Percentiles rank a stretch among this genome's conserved stretches.
Evolutionary conservation across 2,888 invertebrate species (phyloP).

Genomic region (Eupithecia pulchellata): DNA sequence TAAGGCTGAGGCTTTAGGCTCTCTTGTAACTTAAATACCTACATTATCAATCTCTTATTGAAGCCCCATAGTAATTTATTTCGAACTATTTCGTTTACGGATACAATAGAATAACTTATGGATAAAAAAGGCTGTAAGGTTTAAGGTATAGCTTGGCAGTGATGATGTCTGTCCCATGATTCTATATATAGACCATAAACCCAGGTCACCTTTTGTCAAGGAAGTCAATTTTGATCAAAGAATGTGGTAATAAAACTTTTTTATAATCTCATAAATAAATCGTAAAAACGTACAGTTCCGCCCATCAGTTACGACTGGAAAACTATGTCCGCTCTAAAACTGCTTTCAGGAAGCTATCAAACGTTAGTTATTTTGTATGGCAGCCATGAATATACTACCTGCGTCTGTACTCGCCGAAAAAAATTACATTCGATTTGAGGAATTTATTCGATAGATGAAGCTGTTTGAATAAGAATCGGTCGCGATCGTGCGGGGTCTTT

Average conservation of each 20-base stretch:
- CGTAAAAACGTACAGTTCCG: slow-evolving; percentile 40
- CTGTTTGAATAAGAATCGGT: slow-evolving; percentile 69
- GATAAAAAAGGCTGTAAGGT: too few species aligned
- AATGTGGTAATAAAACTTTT: slow-evolving; percentile 36
- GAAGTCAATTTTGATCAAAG: slow-evolving; percentile 31
- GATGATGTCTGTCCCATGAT: background rate
- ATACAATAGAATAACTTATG: background rate
- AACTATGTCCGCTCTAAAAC: slow-evolving; percentile 58
- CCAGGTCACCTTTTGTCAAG: slow-evolving; percentile 33
- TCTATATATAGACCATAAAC: background rate
- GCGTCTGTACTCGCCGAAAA: slow-evolving; percentile 32
- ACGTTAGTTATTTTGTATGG: slow-evolving; percentile 63
- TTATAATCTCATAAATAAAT: slow-evolving; percentile 42
- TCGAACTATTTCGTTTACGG: background rate
- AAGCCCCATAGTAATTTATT: background rate
- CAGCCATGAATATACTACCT: slow-evolving; percentile 71
- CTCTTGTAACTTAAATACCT: background rate
- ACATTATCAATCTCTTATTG: background rate
- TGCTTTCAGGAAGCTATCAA: slow-evolving; percentile 65
- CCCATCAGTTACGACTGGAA: slow-evolving; percentile 38
- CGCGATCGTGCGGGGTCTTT: slow-evolving; percentile 58
- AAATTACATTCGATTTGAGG: slow-evolving; percentile 46
- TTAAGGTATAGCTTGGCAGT: background rate
- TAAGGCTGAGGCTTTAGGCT: background rate
- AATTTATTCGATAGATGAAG: slow-evolving; percentile 32